These are phyloP conservation scores for Vulpes ferrilata DNA, from an alignment of 2,113 vertebrate genomes.

Conservation along the genomic window DNA sequence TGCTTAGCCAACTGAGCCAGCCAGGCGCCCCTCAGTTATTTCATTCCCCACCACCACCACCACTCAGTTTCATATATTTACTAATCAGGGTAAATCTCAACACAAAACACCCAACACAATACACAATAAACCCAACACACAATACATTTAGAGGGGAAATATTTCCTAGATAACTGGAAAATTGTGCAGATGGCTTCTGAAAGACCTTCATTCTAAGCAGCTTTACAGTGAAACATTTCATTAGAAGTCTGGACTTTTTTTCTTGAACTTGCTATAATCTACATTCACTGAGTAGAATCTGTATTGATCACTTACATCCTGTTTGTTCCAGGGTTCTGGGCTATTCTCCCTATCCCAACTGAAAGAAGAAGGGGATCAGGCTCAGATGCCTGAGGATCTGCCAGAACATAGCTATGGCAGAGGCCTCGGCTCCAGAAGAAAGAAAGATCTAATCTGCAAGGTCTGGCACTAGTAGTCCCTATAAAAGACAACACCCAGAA, in stretches of 20 bases:
- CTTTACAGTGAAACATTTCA: not conserved
- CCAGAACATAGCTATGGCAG: not conserved
- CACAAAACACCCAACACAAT: too few species aligned
- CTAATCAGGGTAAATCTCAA: not conserved
- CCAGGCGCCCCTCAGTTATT: not conserved
- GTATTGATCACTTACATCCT: not conserved
- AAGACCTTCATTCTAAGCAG: not conserved
- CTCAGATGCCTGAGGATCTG: not conserved
- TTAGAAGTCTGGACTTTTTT: not conserved
- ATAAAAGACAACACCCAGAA: not conserved
- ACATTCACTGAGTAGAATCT: not conserved
- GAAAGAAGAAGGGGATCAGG: not conserved
- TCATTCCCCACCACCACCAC: not conserved
- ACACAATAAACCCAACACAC: too few species aligned
- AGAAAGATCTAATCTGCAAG: not conserved
- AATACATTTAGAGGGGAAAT: not conserved
- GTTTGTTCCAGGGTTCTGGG: not conserved
- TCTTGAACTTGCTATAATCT: not conserved
- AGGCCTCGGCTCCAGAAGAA: not conserved
- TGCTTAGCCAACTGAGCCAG: not conserved
- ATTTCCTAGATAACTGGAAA: not conserved
- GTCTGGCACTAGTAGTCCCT: not conserved
- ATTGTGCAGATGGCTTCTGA: not conserved
- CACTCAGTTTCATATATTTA: not conserved
- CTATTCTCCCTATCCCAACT: not conserved